A percentile compares a stretch with the other conserved stretches of the same genome.
These are phyloP conservation scores for Lagopus muta DNA, from an alignment of 2,113 vertebrate species.

Conservation along the genomic window DNA sequence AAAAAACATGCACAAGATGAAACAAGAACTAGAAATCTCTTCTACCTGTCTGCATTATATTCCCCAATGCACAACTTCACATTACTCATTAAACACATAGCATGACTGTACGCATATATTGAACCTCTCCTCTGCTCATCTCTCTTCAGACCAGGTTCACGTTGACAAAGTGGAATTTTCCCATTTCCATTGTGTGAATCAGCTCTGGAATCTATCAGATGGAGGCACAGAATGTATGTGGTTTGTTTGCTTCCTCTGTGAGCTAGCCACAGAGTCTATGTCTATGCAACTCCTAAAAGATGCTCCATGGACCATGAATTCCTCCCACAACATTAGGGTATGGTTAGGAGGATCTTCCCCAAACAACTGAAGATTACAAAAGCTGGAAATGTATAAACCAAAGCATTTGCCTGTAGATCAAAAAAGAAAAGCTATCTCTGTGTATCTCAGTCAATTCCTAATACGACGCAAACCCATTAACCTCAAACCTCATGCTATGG, in stretches of 20 bases:
- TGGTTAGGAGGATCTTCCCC: neutral
- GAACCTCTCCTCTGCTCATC: neutral
- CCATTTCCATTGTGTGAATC: neutral
- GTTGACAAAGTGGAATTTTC: neutral
- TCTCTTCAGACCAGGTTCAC: neutral
- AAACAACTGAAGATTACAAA: neutral
- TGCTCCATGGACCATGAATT: neutral
- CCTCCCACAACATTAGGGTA: neutral
- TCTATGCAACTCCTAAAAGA: neutral
- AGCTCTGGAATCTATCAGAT: neutral
- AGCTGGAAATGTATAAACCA: neutral
- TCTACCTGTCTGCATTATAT: neutral
- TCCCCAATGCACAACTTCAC: neutral
- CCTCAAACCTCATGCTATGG: neutral
- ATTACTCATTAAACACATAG: neutral
- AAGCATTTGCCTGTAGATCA: neutral
- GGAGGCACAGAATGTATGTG: neutral
- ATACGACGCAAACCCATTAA: neutral
- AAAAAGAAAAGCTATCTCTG: neutral
- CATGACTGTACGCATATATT: neutral
- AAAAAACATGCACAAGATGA: neutral
- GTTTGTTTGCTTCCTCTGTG: neutral
- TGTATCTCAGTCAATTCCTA: neutral
- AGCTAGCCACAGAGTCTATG: neutral
- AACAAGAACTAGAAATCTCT: neutral